phyloP scores from a whole-genome alignment of 2,888 invertebrate species.

The Selenia dentaria region DNA sequence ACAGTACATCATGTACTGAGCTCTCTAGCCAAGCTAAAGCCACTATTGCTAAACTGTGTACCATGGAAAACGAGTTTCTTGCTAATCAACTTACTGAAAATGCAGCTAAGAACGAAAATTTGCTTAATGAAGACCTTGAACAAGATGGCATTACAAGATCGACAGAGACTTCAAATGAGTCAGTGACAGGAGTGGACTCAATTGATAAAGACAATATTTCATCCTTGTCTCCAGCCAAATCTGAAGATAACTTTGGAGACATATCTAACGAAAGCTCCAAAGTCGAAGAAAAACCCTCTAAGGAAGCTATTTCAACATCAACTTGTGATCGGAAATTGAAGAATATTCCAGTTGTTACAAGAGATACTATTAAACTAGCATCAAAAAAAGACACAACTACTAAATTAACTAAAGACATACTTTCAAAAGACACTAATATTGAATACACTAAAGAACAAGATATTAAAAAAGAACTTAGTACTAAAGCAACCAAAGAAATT shows the following conservation, averaged over 20 bases:
- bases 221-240: constrained; percentile 57
- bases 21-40: constrained; percentile 59
- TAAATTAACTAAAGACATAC: constrained; percentile 19
- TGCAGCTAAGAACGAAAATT: constrained; percentile 63
- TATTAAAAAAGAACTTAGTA: constrained; percentile 27
- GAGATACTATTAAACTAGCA: not conserved
- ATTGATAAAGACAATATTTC: constrained; percentile 44
- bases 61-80: constrained; percentile 71
- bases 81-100: constrained; percentile 56
- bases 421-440: constrained; percentile 39
- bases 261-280: constrained; percentile 67
- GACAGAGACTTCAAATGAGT: constrained; percentile 8
- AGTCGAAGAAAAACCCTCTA: constrained; percentile 41
- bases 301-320: not conserved
- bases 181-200: constrained; percentile 2
- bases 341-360: constrained; percentile 27
- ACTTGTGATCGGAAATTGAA: constrained; percentile 22
- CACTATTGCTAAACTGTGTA: constrained; percentile 62
- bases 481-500: constrained; percentile 7
- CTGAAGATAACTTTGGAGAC: constrained; percentile 71
- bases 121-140: constrained; percentile 60
- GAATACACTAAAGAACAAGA: constrained; percentile 52
- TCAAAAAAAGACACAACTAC: constrained; percentile 5
- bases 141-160: constrained; percentile 27
- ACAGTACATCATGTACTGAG: constrained; percentile 34